A percentile compares a stretch with the other conserved stretches of the same genome.
Evolutionary conservation across 2,888 invertebrate genomes (phyloP).

Genomic region (Pseudococcus jackbeardsleyi): DNA sequence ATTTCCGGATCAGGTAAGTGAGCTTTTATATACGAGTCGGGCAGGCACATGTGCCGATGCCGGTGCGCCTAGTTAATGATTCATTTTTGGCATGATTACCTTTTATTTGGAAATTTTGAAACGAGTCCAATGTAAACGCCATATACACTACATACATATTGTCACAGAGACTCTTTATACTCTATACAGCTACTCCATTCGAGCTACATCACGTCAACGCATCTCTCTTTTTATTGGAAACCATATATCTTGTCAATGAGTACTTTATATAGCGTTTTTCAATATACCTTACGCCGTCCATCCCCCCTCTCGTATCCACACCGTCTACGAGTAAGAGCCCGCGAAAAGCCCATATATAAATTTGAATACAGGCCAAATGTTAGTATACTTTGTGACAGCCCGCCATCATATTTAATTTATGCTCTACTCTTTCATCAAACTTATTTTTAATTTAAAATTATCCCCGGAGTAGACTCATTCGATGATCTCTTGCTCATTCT

Average conservation of each 20-base stretch:
- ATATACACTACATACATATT: not conserved
- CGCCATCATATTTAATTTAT: constrained; percentile 46
- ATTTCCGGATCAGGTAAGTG: constrained; percentile 26
- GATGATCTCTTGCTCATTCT: not conserved
- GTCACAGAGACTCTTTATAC: not conserved
- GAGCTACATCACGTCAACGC: not conserved
- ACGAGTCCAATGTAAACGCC: constrained; percentile 15
- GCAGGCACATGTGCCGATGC: constrained; percentile 26
- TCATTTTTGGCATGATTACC: constrained; percentile 48
- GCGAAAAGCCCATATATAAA: constrained; percentile 17
- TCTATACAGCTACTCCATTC: not conserved
- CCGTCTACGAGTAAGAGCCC: not conserved
- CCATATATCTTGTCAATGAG: constrained; percentile 36
- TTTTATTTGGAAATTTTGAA: constrained; percentile 49
- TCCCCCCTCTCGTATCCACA: not conserved
- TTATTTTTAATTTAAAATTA: constrained; percentile 43
- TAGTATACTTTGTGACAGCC: constrained; percentile 43
- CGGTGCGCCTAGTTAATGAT: constrained; percentile 33
- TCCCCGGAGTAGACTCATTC: not conserved
- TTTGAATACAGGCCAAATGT: constrained; percentile 34
- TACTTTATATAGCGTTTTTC: constrained; percentile 14
- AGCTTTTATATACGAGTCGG: not conserved
- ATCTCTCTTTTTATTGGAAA: constrained; percentile 33
- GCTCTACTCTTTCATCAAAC: constrained; percentile 34
- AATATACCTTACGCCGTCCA: not conserved